phyloP scores from a whole-genome alignment of 2,113 vertebrate genomes.

The Caloenas nicobarica region DNA sequence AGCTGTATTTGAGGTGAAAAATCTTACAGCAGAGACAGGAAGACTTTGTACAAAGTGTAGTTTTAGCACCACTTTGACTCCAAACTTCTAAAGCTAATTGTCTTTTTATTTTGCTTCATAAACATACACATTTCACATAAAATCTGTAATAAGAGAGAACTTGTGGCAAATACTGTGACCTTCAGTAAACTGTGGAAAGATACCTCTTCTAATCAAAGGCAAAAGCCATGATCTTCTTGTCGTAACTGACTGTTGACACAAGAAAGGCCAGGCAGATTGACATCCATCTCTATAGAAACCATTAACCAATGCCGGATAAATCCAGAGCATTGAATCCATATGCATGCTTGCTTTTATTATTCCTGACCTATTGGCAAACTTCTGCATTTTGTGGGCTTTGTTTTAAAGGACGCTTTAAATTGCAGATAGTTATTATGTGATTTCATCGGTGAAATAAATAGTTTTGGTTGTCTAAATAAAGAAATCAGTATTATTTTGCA shows the following conservation, averaged over 20 bases:
- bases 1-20: constrained; percentile 49
- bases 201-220: constrained; percentile 84
- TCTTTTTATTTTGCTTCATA: constrained; percentile 62
- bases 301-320: constrained; percentile 80
- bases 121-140: constrained; percentile 69
- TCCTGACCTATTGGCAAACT: constrained; percentile 80
- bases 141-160: constrained; percentile 77
- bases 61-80: constrained; percentile 41
- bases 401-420: constrained; percentile 79
- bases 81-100: constrained; percentile 62
- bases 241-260: constrained; percentile 85
- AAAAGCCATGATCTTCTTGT: constrained; percentile 83
- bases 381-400: constrained; percentile 79
- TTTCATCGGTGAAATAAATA: constrained; percentile 79
- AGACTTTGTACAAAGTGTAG: constrained; percentile 37
- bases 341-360: constrained; percentile 83
- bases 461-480: constrained; percentile 81
- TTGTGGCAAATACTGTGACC: constrained; percentile 80
- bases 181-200: constrained; percentile 83
- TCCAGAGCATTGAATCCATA: constrained; percentile 83
- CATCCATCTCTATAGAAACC: constrained; percentile 86
- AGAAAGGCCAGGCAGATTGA: constrained; percentile 87
- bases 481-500: constrained; percentile 79
- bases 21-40: not conserved
- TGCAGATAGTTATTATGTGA: constrained; percentile 78